Evolutionary conservation across 2,797 vertebrate species (phyloP).

Genomic region (Malacoraja senta): DNA sequence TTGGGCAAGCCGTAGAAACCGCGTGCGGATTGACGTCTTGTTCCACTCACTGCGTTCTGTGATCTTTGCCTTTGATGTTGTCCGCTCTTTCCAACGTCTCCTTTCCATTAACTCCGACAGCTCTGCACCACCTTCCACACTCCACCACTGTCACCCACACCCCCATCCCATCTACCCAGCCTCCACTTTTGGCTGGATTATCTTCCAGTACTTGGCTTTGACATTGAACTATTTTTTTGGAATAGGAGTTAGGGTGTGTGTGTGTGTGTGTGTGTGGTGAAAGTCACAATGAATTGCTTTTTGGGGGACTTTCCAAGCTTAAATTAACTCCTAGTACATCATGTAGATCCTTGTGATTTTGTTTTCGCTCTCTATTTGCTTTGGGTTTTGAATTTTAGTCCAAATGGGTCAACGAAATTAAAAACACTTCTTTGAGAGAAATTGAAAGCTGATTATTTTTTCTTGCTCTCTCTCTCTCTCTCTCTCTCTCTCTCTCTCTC

Average conservation of each 20-base stretch:
- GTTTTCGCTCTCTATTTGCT: neutral
- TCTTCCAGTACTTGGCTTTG: neutral
- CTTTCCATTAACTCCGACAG: too few relatives aligned
- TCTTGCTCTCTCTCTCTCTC: neutral
- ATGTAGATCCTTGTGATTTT: constrained; percentile 1
- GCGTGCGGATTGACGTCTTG: neutral
- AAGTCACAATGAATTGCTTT: neutral
- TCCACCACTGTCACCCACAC: too few relatives aligned
- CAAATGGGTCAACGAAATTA: constrained; percentile 25
- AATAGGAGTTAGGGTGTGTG: neutral
- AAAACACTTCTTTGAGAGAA: neutral
- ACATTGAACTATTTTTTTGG: neutral
- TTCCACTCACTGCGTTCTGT: neutral
- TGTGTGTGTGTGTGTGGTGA: neutral
- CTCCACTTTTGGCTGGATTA: neutral
- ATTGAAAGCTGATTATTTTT: neutral
- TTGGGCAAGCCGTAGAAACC: neutral
- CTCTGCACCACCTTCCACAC: too few relatives aligned
- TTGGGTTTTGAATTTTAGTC: constrained; percentile 19
- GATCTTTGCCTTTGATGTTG: neutral
- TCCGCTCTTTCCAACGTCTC: too few relatives aligned
- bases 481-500: too few relatives aligned
- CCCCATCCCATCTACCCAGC: too few relatives aligned
- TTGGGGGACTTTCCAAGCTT: neutral
- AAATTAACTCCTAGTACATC: neutral